Evolutionary conservation across 2,113 vertebrate species (phyloP).

Genomic region (Tachycineta bicolor): DNA sequence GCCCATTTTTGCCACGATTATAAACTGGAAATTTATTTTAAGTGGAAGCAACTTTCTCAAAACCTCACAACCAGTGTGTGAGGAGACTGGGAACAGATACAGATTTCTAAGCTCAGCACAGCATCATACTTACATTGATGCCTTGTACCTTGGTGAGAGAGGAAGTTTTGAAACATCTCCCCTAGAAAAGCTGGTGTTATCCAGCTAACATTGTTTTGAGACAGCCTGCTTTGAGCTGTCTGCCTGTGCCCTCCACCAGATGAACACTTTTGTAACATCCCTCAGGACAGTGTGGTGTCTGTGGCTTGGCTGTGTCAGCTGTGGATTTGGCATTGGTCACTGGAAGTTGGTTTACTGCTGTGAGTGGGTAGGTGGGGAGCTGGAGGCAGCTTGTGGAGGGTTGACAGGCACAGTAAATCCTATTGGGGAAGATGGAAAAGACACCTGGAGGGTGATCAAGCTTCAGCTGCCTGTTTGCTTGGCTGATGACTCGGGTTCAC

Average conservation of each 20-base stretch:
- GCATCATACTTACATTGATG: rapidly evolving
- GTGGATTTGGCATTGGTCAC: rapidly evolving
- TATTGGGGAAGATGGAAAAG: neutral
- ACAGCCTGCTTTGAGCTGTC: neutral
- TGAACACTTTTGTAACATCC: neutral
- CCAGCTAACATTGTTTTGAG: neutral
- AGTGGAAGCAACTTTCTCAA: neutral
- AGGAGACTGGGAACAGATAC: neutral
- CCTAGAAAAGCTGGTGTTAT: neutral
- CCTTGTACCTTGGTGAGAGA: neutral
- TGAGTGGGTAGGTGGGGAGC: neutral
- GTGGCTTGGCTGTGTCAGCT: rapidly evolving
- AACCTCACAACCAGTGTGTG: neutral
- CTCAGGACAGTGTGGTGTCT: neutral
- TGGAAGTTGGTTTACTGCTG: neutral
- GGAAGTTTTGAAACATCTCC: neutral
- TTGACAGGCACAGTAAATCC: neutral
- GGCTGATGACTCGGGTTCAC: rapidly evolving
- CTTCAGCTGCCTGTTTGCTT: neutral
- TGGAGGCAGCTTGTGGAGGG: neutral
- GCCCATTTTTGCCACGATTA: neutral
- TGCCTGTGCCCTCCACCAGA: neutral
- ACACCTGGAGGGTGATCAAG: neutral
- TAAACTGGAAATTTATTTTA: neutral
- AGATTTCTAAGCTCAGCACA: neutral